phyloP scores from a whole-genome alignment of 2,797 vertebrate species.

The Clamator glandarius region DNA sequence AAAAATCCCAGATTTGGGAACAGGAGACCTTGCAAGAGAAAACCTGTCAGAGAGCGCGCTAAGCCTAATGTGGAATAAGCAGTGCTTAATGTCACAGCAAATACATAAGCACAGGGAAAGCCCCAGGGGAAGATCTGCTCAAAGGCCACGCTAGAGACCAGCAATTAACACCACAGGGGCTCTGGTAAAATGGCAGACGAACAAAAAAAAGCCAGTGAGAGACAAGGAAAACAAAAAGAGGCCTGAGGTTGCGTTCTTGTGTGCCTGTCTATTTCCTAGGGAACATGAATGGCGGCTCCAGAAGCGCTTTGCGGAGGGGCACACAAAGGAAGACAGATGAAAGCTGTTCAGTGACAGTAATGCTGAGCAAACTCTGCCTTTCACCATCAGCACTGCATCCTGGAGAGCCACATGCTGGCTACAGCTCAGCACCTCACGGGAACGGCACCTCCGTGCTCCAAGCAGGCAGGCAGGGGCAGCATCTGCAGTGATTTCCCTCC shows the following conservation, averaged over 20 bases:
- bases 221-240: conserved; percentile 57
- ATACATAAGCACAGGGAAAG: conserved; percentile 59
- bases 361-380: conserved; percentile 18
- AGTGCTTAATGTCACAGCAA: conserved; percentile 73
- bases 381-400: neutral
- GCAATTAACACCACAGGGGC: conserved; percentile 62
- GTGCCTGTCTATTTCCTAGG: conserved; percentile 48
- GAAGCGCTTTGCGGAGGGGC: neutral
- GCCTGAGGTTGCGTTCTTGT: conserved; percentile 51
- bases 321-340: conserved; percentile 49
- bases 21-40: conserved; percentile 44
- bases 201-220: conserved; percentile 64
- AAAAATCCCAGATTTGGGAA: conserved; percentile 51
- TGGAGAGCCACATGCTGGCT: neutral
- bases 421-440: neutral
- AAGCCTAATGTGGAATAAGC: conserved; percentile 73
- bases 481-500: rapidly evolving
- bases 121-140: conserved; percentile 56
- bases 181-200: conserved; percentile 63
- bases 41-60: conserved; percentile 47
- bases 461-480: neutral
- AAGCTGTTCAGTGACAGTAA: neutral
- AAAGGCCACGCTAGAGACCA: conserved; percentile 47
- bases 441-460: neutral
- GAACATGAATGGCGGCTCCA: conserved; percentile 22